phyloP scores from a whole-genome alignment of 2,888 invertebrate genomes.

The Sesamia inferens region DNA sequence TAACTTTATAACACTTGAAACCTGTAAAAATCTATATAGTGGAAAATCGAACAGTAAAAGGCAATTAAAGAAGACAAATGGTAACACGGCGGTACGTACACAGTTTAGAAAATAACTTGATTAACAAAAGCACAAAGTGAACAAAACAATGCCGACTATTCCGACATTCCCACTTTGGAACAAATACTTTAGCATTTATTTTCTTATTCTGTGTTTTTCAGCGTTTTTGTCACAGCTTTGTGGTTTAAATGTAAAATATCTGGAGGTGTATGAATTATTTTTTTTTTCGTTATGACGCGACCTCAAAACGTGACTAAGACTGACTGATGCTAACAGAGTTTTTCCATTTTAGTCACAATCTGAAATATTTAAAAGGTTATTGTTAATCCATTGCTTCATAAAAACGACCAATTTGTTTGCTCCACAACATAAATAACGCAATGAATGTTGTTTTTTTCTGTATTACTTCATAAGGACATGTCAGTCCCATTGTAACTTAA shows the following conservation, averaged over 20 bases:
- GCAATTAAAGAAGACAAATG: constrained; percentile 27
- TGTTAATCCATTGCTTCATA: background rate
- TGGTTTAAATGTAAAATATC: constrained; percentile 34
- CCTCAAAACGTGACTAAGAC: background rate
- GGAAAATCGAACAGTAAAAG: constrained; percentile 12
- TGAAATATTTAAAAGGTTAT: background rate
- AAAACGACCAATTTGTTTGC: background rate
- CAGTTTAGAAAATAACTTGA: constrained; percentile 59
- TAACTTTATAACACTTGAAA: constrained; percentile 10
- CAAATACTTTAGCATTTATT: constrained; percentile 56
- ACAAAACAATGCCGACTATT: constrained; percentile 54
- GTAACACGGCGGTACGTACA: constrained; percentile 19
- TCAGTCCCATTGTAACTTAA: no score
- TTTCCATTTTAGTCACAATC: background rate
- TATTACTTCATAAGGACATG: no score
- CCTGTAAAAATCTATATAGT: constrained; percentile 13
- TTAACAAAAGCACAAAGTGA: constrained; percentile 64
- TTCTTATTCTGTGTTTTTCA: constrained; percentile 44
- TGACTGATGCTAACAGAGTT: background rate
- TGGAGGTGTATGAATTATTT: constrained; percentile 7
- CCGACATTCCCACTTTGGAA: constrained; percentile 60
- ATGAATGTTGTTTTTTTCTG: no score
- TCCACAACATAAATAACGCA: no score
- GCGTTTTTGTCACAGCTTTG: constrained; percentile 56
- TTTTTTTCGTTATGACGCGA: constrained; percentile 10